A percentile compares a stretch with the other conserved stretches of the same genome.
Evolutionary conservation across 2,797 vertebrate genomes (phyloP).

Genomic region (Ibycter americanus): DNA sequence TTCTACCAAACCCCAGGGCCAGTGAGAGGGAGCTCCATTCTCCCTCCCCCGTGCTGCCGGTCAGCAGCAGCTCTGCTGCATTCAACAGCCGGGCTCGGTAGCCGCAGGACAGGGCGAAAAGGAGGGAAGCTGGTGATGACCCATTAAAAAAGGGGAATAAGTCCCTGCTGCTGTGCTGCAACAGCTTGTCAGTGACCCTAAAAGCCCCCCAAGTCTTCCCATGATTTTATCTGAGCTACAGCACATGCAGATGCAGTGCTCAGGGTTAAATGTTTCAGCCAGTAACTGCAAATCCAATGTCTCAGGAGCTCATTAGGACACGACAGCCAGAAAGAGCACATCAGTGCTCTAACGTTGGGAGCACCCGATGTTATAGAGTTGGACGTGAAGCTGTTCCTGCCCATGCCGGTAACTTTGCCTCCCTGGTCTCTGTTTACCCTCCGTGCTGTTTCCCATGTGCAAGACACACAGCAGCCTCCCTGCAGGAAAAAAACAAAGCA

Average conservation of each 20-base stretch:
- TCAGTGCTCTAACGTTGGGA: background rate
- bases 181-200: background rate
- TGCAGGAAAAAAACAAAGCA: background rate
- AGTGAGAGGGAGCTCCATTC: rapidly evolving
- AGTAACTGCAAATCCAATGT: background rate
- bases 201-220: background rate
- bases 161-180: background rate
- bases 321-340: background rate
- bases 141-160: background rate
- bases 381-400: background rate
- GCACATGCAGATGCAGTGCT: background rate
- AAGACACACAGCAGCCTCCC: background rate
- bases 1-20: background rate
- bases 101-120: rapidly evolving
- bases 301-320: background rate
- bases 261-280: background rate
- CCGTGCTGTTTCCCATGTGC: background rate
- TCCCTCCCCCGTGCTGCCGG: background rate
- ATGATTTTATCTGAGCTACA: background rate
- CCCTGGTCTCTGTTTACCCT: background rate
- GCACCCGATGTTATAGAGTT: background rate
- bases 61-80: background rate
- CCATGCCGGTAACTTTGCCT: background rate
- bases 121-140: background rate
- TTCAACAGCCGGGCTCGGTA: rapidly evolving